Percentiles rank a stretch among this genome's conserved stretches.
Evolutionary conservation across 1,140 invertebrate genomes (phyloP).

Genomic region (Scaptodrosophila lebanonensis): DNA sequence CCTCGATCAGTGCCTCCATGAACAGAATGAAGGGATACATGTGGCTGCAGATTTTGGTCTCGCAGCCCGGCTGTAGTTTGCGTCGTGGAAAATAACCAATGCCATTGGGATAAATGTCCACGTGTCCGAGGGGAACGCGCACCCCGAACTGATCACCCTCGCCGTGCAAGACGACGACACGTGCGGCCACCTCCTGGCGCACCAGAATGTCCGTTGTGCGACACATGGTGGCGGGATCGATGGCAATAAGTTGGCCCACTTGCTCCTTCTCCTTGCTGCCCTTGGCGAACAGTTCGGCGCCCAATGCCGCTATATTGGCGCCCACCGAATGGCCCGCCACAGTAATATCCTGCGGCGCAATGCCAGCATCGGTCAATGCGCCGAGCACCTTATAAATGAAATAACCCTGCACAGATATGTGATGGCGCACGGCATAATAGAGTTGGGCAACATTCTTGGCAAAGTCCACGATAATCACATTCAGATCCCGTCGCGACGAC

Average conservation of each 20-base stretch:
- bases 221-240: slow-evolving; percentile 73
- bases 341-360: slow-evolving; percentile 47
- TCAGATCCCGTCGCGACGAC: slow-evolving; percentile 52
- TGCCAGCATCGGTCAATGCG: slow-evolving; percentile 37
- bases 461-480: slow-evolving; percentile 65
- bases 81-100: slow-evolving; percentile 62
- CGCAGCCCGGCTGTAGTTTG: slow-evolving; percentile 63
- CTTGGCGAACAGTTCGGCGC: slow-evolving; percentile 49
- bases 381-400: slow-evolving; percentile 55
- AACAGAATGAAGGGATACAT: slow-evolving; percentile 71
- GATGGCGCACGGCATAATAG: slow-evolving; percentile 64
- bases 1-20: slow-evolving; percentile 69
- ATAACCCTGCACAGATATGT: slow-evolving; percentile 58
- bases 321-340: slow-evolving; percentile 71
- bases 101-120: slow-evolving; percentile 73
- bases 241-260: slow-evolving; percentile 58
- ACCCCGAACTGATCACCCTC: slow-evolving; percentile 67
- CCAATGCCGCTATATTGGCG: slow-evolving; percentile 64
- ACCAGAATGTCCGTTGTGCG: slow-evolving; percentile 56
- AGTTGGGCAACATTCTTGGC: slow-evolving; percentile 58
- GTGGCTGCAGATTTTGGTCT: slow-evolving; percentile 63
- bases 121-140: slow-evolving; percentile 53
- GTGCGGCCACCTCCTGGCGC: slow-evolving; percentile 30
- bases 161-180: slow-evolving; percentile 62
- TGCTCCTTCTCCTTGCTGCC: slow-evolving; percentile 33